Conservation (phyloP, 1,140 invertebrate genomes). For the Pomacea maculata region DNA sequence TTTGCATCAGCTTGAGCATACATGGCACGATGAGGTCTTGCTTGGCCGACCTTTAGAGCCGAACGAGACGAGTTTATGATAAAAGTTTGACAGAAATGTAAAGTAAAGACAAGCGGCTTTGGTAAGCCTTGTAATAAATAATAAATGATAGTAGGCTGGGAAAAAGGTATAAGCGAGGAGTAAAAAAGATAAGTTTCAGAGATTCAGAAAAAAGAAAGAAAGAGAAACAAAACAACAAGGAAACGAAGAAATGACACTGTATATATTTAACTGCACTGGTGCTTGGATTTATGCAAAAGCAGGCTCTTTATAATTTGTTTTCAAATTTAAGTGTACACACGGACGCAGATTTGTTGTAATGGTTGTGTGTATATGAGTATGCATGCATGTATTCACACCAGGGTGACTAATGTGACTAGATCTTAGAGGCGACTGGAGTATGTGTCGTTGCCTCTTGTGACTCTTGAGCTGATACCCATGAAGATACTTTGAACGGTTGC, state of each 20-base stretch:
- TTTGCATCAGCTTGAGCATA: constrained; percentile 22
- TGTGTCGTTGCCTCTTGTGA: background rate
- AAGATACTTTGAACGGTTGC: background rate
- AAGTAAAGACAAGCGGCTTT: too few relatives aligned
- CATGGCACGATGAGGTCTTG: constrained; percentile 22
- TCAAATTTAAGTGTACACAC: too few relatives aligned
- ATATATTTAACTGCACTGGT: background rate
- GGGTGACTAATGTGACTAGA: background rate
- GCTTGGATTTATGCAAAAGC: background rate
- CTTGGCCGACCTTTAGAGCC: background rate
- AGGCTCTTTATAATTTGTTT: too few relatives aligned
- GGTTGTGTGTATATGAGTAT: background rate
- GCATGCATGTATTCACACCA: background rate
- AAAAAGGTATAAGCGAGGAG: too few relatives aligned
- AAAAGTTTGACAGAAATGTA: background rate
- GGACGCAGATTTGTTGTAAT: background rate
- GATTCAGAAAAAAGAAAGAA: background rate
- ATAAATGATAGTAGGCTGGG: too few relatives aligned
- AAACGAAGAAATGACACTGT: background rate
- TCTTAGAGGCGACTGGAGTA: background rate
- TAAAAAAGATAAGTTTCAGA: too few relatives aligned
- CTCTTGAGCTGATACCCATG: background rate
- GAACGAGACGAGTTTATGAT: background rate
- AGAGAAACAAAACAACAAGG: background rate
- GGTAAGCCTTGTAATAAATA: too few relatives aligned